Base-by-base conservation (phyloP, 2,888 invertebrate genomes). In the Leucophora obtusa region DNA sequence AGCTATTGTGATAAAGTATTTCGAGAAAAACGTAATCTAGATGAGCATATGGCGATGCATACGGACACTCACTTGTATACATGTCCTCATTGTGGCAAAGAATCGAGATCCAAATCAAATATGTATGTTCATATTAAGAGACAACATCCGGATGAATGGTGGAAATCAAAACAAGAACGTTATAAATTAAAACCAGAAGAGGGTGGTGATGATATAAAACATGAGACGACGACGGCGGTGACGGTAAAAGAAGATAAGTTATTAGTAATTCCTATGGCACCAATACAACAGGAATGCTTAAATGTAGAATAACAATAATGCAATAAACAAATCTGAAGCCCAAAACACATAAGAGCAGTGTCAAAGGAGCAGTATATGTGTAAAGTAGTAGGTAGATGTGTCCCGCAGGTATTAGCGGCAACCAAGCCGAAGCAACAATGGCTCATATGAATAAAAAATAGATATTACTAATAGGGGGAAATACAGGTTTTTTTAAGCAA, bases 71-170 rank as follows among this genome's bases (percentile, higher is more conserved):
- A 87, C 74, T 84, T 88, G 24, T 88, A 88, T 76, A 85, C 86
- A 71, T 88, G 88, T 84, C 85, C 87, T 47, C 87, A 88, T 62
- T 88, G 88, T 56, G 84, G 87, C 71, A 88, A 88, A 33, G 88
- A 88, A 63, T 87, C 87, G 43, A 86, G 88, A 18, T 88, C 88
- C 17, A 87, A 85, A 58, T 87, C 88, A n/a, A 88, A 88, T 80
- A 88, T 88, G 88, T 88, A 88, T 82, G 88, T 87, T 54, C 88
- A 88, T 54, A 86, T 88, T n/a, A 88, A 88, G 80, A 87, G 88
- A 38, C 86, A 87, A 65, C 88, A 88, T 78, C 86, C 86, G 18
- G 78, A 86, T 4, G 87, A 88, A 76, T 88, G 88, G 88, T 84
- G 86, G 59, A 83, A 82, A 2, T 87, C 88, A 8, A 84, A 87